These are phyloP conservation scores for Drosophila stalkeri DNA, from an alignment of 2,888 invertebrate species.

Conservation along the genomic window DNA sequence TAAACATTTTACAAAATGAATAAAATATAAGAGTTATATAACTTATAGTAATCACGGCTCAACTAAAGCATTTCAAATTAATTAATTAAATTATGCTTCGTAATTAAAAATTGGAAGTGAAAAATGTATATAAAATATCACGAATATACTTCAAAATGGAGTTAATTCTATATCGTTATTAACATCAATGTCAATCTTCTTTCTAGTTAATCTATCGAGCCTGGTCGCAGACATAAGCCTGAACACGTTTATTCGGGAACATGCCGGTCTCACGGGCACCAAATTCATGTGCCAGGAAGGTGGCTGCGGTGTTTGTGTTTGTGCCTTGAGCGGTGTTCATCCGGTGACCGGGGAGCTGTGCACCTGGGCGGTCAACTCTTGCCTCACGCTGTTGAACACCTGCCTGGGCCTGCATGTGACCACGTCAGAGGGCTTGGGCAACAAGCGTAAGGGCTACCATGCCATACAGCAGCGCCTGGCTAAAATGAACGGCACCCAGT, in stretches of 20 bases:
- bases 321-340: constrained; percentile 83
- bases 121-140: no score
- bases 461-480: constrained; percentile 89
- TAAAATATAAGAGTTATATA: no score
- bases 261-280: constrained; percentile 87
- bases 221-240: constrained; percentile 86
- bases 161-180: no score
- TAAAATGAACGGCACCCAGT: constrained; percentile 89
- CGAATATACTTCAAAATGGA: no score
- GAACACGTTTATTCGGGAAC: constrained; percentile 87
- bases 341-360: constrained; percentile 85
- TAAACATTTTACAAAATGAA: no score
- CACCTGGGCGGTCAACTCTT: constrained; percentile 89
- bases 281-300: constrained; percentile 90
- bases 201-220: constrained; percentile 77
- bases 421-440: constrained; percentile 91
- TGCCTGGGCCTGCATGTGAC: constrained; percentile 89
- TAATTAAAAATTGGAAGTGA: no score
- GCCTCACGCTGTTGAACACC: constrained; percentile 88
- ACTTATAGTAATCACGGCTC: no score
- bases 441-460: constrained; percentile 88
- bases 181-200: background rate
- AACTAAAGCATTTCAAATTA: no score
- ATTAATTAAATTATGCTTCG: no score
- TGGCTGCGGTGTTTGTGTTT: constrained; percentile 89